phyloP scores from a whole-genome alignment of 2,797 vertebrate species.

The Knipowitschia caucasica region DNA sequence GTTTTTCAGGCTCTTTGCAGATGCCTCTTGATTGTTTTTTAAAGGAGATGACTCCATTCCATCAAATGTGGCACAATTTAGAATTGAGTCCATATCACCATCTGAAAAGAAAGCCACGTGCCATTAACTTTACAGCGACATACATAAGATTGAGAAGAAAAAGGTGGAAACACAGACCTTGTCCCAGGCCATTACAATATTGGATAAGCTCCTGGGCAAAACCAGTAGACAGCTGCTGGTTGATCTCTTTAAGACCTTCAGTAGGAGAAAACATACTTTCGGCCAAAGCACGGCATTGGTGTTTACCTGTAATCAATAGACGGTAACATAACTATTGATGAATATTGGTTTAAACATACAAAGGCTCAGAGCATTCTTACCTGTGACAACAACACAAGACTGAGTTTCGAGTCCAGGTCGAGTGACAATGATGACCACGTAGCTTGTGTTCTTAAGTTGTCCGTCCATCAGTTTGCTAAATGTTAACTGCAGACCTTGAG shows the following conservation, averaged over 20 bases:
- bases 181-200: conserved; percentile 86
- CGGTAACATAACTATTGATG: background rate
- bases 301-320: conserved; percentile 80
- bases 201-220: conserved; percentile 84
- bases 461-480: conserved; percentile 86
- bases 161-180: conserved; percentile 73
- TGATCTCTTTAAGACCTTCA: conserved; percentile 88
- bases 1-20: conserved; percentile 72
- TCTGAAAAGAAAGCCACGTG: conserved; percentile 67
- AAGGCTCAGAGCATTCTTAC: conserved; percentile 26
- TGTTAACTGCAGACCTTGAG: conserved; percentile 89
- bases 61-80: conserved; percentile 83
- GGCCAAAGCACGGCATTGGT: conserved; percentile 89
- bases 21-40: conserved; percentile 68
- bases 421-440: conserved; percentile 91
- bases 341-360: background rate
- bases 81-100: conserved; percentile 85
- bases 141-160: background rate
- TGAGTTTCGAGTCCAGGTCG: conserved; percentile 81
- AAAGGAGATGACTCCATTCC: conserved; percentile 71
- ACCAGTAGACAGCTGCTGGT: conserved; percentile 85
- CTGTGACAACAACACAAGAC: conserved; percentile 89
- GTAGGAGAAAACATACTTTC: conserved; percentile 87
- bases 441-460: conserved; percentile 86
- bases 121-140: background rate